Percentiles rank a stretch among this genome's conserved stretches.
These are phyloP conservation scores for Dromococcyx pavoninus DNA, from an alignment of 2,797 vertebrate species.

Conservation along the genomic window DNA sequence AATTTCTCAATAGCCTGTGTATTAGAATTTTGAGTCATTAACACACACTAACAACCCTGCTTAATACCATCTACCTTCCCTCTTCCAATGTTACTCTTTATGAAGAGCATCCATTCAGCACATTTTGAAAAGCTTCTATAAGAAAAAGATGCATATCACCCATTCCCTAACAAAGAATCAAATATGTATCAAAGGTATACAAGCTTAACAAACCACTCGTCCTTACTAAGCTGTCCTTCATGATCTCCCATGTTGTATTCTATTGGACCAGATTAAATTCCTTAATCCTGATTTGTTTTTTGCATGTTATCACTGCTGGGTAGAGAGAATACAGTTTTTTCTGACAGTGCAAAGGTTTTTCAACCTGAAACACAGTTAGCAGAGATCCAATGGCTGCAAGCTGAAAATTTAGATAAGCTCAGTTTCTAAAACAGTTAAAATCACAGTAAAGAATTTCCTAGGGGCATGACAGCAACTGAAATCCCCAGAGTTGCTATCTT, in stretches of 20 bases:
- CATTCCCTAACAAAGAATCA: not conserved
- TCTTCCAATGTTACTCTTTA: not conserved
- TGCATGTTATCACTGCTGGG: not conserved
- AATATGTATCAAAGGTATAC: not conserved
- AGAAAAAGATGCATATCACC: not conserved
- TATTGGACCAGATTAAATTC: not conserved
- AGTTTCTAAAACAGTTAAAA: conserved; percentile 26
- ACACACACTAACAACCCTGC: not conserved
- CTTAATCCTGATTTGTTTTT: not conserved
- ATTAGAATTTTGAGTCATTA: not conserved
- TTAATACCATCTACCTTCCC: not conserved
- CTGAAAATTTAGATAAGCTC: conserved; percentile 34
- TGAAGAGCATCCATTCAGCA: not conserved
- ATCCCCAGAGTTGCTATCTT: not conserved
- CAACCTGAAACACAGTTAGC: not conserved
- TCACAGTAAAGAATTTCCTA: conserved; percentile 29
- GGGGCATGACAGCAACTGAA: not conserved
- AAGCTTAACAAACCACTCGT: not conserved
- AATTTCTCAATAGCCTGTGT: not conserved
- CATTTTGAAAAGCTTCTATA: not conserved
- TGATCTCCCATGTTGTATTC: not conserved
- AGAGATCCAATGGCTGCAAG: not conserved
- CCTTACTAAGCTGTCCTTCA: not conserved
- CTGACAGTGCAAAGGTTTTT: not conserved
- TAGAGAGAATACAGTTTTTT: not conserved